These are phyloP conservation scores for Crypturellus undulatus DNA, from an alignment of 2,113 vertebrate genomes.

Conservation along the genomic window DNA sequence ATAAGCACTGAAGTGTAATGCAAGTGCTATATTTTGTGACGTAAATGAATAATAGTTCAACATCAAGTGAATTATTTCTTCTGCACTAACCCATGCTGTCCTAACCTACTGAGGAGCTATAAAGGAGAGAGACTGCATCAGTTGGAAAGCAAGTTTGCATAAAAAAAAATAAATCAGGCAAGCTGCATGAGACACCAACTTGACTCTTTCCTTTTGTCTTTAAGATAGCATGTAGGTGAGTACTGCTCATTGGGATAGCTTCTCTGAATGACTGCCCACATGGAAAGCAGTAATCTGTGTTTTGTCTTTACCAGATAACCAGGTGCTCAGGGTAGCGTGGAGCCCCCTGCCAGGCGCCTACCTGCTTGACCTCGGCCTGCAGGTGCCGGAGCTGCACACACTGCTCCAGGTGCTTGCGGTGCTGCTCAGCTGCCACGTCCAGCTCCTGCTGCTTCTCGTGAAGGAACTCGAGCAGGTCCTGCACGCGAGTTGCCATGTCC, in stretches of 20 bases:
- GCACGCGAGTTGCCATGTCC: constrained; percentile 96
- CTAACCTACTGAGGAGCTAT: background rate
- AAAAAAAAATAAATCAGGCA: background rate
- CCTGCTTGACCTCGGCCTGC: constrained; percentile 99
- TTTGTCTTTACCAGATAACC: background rate
- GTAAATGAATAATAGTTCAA: background rate
- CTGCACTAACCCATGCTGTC: background rate
- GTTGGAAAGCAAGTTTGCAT: background rate
- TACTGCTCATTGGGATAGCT: background rate
- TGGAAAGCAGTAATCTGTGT: background rate
- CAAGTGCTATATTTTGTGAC: background rate
- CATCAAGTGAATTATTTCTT: background rate
- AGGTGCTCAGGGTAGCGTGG: background rate
- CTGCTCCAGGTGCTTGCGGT: constrained; percentile 95
- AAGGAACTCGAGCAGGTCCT: constrained; percentile 96
- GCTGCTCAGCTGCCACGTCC: constrained; percentile 92
- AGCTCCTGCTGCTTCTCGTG: constrained; percentile 98
- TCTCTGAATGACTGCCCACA: rapidly evolving
- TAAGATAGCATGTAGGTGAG: background rate
- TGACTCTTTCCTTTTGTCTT: background rate
- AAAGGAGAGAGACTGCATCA: background rate
- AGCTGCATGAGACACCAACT: background rate
- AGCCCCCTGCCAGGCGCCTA: constrained; percentile 12
- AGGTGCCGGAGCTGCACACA: constrained; percentile 97
- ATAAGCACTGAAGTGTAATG: background rate